Evolutionary conservation across 2,113 vertebrate genomes (phyloP).

Genomic region (Peromyscus leucopus): DNA sequence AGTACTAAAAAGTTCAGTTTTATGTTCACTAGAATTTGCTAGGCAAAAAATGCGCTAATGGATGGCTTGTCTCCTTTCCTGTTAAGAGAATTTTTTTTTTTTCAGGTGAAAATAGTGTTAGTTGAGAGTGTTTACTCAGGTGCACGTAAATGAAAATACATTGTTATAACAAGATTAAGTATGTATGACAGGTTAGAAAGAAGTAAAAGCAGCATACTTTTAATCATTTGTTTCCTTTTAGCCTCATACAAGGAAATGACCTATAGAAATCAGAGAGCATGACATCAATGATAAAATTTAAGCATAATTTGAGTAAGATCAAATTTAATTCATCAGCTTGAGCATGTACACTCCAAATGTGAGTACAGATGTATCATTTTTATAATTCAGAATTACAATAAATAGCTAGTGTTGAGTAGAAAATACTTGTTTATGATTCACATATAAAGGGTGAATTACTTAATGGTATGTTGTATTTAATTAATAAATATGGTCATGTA

Average conservation of each 20-base stretch:
- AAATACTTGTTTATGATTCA: slow-evolving; percentile 41
- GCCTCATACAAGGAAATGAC: neutral
- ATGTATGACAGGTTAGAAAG: neutral
- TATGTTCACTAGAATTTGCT: neutral
- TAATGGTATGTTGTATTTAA: slow-evolving; percentile 3
- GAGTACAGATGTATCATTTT: neutral
- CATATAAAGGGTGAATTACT: slow-evolving; percentile 12
- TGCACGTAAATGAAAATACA: neutral
- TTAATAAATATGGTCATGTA: neutral
- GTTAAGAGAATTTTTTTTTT: slow-evolving; percentile 13
- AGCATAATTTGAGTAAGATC: slow-evolving; percentile 20
- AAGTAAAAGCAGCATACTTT: neutral
- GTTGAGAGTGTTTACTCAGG: neutral
- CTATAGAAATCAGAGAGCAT: neutral
- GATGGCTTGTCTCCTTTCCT: neutral
- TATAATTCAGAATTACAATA: slow-evolving; percentile 22
- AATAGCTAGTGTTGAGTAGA: neutral
- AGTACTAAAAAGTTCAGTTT: neutral
- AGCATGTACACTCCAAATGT: neutral
- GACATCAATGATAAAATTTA: neutral
- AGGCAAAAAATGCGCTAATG: neutral
- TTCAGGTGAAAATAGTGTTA: neutral
- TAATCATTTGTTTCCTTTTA: neutral
- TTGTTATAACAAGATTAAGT: neutral
- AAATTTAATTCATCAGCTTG: neutral